Base-by-base conservation (phyloP, 2,113 vertebrate species). In the Chaetodon auriga region DNA sequence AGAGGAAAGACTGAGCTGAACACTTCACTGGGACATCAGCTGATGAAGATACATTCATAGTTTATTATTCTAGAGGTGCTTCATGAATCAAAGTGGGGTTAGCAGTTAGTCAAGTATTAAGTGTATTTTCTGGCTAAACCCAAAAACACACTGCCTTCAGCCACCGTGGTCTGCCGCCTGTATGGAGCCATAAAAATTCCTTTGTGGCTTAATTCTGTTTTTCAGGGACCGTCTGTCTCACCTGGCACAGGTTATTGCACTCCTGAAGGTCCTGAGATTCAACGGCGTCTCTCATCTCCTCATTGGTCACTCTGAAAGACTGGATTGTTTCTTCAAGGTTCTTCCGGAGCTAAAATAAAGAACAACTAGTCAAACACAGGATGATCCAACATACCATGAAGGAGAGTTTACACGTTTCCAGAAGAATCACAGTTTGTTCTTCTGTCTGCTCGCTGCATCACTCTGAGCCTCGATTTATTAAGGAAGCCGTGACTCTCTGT, bases 281-380 rank as follows among this genome's bases (percentile, higher is more conserved):
- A 0, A 45, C 38, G 0, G 75, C n/a, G 5, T 86, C 87, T 0
- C 75, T 93, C 85, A 99, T 96, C 85, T 98, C 97, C n/a, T 97
- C 97, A 0, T 98, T 99, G 2, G 97, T 97, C 38, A 98, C 96
- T 84, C 86, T 93, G 93, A 99, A 98, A 0, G 97, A 98, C 87
- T 95, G 96, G 72, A 98, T 94, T 0, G 96, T 99, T 87, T 99
- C 97, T 90, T 96, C 96, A 53, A 99, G 95, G 5, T 96, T 96
- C 77, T 95, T 97, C 5, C 89, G 93, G n/a, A 96, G 90, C 98
- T 99, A 10, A 66, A 45, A 58, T 0, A 83, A 45, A 84, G n/a
- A 1, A 54, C 1, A 6, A 63, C 12, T 13, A 15, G 12, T 68
- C 25, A 45, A 66, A 13, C 10, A 68, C 12, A 68, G 45, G 11